Conservation (phyloP, 2,888 invertebrate species). For the Iselma pallidipennis region DNA sequence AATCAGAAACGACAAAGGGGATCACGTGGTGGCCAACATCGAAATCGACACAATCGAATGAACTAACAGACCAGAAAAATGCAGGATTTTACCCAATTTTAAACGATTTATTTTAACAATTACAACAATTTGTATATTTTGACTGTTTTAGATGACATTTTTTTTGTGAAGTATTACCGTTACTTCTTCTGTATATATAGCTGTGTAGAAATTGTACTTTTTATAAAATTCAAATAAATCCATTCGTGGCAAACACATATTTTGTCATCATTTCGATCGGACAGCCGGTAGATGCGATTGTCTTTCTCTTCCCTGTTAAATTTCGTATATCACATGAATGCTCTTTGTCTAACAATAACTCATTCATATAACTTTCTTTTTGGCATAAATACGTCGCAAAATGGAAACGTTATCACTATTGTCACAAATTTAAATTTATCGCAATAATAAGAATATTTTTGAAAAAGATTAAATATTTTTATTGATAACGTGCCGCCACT, state of each 20-base stretch:
- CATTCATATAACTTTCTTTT: no score
- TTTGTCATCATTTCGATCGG: no score
- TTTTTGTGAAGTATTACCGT: not conserved
- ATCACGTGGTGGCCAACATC: slow-evolving; percentile 51
- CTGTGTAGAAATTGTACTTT: not conserved
- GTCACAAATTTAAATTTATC: no score
- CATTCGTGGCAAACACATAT: no score
- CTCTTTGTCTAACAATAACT: no score
- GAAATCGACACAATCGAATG: slow-evolving; percentile 47
- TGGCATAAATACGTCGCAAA: no score
- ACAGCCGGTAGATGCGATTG: no score
- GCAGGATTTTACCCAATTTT: not conserved
- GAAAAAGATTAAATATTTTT: no score
- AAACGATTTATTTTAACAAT: not conserved
- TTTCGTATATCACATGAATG: no score
- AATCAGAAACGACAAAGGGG: slow-evolving; percentile 51
- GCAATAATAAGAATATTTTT: no score
- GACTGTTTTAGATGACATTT: not conserved
- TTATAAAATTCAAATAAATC: not conserved
- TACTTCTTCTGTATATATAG: not conserved
- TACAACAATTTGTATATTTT: not conserved
- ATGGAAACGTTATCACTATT: no score
- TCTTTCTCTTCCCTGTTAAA: no score
- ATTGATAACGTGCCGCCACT: not conserved
- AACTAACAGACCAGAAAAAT: slow-evolving; percentile 15